Conservation (phyloP, 2,113 vertebrate species). For the Gracilinanus agilis region DNA sequence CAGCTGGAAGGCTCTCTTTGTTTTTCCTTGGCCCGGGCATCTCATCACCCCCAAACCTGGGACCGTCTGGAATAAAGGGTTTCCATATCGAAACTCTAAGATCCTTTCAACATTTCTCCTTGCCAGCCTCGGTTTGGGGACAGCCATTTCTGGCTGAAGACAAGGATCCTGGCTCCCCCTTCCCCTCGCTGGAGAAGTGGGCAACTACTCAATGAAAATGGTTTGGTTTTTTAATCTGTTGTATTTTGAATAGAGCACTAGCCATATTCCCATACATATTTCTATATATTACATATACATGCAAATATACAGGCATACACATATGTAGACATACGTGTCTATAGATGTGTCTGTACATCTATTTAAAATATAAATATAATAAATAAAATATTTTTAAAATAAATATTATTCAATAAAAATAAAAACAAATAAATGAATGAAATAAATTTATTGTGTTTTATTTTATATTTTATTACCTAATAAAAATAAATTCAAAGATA, state of each 20-base stretch:
- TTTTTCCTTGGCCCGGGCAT: slow-evolving; percentile 10
- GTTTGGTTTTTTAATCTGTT: not conserved
- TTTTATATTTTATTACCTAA: no score
- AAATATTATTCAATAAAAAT: no score
- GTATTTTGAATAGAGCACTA: not conserved
- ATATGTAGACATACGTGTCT: not conserved
- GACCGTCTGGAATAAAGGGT: not conserved
- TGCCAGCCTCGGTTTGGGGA: not conserved
- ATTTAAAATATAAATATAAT: no score
- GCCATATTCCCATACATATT: no score
- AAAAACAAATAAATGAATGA: no score
- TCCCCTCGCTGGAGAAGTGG: not conserved
- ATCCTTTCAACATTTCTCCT: not conserved
- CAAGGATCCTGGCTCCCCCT: not conserved
- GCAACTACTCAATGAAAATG: not conserved
- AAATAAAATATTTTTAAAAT: no score
- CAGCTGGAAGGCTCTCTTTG: slow-evolving; percentile 49
- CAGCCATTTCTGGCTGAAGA: not conserved
- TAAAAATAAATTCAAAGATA: no score
- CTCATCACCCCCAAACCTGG: not conserved
- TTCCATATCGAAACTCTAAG: not conserved
- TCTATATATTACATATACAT: no score
- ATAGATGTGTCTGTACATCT: no score
- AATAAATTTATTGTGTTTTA: no score
- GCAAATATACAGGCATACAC: no score